A percentile compares a stretch with the other conserved stretches of the same genome.
Evolutionary conservation across 2,888 invertebrate genomes (phyloP).

Genomic region (Sminthurides aquaticus): DNA sequence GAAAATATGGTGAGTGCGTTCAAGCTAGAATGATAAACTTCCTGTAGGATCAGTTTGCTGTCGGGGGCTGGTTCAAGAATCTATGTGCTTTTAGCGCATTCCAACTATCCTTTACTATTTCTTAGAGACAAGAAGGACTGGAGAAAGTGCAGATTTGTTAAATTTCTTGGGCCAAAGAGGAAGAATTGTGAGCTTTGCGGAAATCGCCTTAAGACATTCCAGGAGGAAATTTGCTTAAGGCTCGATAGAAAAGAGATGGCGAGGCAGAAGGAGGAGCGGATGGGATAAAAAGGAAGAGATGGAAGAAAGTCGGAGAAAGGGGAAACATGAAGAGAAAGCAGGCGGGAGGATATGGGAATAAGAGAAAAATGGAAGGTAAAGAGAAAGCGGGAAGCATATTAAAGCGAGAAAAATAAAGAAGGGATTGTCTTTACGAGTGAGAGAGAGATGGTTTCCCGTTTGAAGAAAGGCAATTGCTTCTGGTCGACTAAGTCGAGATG

Average conservation of each 20-base stretch:
- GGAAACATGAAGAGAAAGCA: neutral
- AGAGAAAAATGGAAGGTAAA: slow-evolving; percentile 4
- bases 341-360: neutral
- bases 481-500: slow-evolving; percentile 68
- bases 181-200: neutral
- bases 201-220: neutral
- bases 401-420: slow-evolving; percentile 1
- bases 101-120: no score
- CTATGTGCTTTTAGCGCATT: no score
- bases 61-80: no score
- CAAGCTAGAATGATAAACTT: neutral
- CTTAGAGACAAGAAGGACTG: no score
- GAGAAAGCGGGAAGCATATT: neutral
- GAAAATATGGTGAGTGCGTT: neutral
- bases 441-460: slow-evolving; percentile 61
- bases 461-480: slow-evolving; percentile 55
- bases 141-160: neutral
- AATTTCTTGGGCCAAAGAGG: neutral
- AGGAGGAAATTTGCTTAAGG: slow-evolving; percentile 5
- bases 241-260: neutral
- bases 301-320: neutral
- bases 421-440: slow-evolving; percentile 47
- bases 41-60: no score
- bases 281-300: neutral
- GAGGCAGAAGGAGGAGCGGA: neutral